Conservation (phyloP, 2,113 vertebrate species). For the Ibidorhyncha struthersii region DNA sequence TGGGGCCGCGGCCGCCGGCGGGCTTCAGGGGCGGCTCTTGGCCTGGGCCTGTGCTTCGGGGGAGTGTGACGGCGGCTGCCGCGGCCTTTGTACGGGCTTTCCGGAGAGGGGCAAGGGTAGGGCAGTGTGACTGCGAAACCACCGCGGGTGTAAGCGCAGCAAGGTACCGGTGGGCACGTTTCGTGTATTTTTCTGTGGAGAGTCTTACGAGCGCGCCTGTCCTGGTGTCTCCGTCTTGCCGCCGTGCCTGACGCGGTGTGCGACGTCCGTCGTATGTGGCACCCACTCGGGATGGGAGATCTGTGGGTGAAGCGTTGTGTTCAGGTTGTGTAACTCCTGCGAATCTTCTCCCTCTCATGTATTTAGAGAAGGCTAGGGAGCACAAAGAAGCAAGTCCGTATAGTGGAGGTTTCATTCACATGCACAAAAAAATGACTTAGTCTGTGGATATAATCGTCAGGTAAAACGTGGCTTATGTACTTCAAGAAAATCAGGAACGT, state of each 20-base stretch:
- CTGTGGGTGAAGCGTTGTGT: not conserved
- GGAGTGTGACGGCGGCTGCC: fast-evolving
- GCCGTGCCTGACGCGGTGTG: not conserved
- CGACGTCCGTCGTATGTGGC: not conserved
- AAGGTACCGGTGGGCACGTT: fast-evolving
- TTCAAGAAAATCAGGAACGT: not conserved
- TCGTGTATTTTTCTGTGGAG: not conserved
- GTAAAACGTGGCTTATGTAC: not conserved
- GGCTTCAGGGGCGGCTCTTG: no score
- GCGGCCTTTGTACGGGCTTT: fast-evolving
- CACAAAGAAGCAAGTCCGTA: fast-evolving
- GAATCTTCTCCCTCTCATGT: no score
- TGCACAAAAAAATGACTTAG: not conserved
- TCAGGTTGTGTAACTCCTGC: not conserved
- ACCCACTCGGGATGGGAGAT: not conserved
- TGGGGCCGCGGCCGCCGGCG: no score
- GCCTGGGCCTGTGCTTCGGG: no score
- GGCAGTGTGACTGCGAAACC: fast-evolving
- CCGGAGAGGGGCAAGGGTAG: not conserved
- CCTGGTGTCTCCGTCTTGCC: not conserved
- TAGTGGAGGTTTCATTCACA: not conserved
- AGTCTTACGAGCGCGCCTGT: fast-evolving
- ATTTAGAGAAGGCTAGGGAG: not conserved
- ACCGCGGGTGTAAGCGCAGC: fast-evolving
- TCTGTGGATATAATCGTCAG: no score